These are phyloP conservation scores for Hippopotamyrus pictus DNA, from an alignment of 2,797 vertebrate species.

Conservation along the genomic window DNA sequence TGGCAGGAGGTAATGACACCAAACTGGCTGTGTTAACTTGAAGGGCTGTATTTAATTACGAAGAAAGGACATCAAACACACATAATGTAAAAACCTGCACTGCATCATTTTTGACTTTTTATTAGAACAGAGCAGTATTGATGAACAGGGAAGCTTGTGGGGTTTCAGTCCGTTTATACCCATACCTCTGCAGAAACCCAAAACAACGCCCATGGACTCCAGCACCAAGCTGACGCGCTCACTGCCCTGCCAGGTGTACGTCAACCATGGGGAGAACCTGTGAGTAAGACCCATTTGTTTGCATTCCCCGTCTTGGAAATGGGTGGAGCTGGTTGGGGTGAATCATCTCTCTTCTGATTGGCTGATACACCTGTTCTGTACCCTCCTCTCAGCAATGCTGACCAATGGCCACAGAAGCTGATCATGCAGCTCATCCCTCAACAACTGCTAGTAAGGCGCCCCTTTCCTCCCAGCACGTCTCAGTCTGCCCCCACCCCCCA, in stretches of 20 bases:
- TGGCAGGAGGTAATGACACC: constrained; percentile 82
- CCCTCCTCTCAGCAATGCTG: constrained; percentile 69
- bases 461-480: neutral
- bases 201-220: constrained; percentile 78
- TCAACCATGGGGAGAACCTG: constrained; percentile 89
- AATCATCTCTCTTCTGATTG: neutral
- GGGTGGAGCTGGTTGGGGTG: neutral
- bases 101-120: neutral
- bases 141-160: neutral
- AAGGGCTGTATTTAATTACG: neutral
- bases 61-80: neutral
- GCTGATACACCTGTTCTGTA: neutral
- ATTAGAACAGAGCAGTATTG: neutral
- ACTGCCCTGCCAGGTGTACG: constrained; percentile 85
- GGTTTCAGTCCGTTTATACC: neutral
- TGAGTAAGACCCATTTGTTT: constrained; percentile 55
- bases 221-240: constrained; percentile 82
- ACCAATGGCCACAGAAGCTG: constrained; percentile 90
- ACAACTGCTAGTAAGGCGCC: constrained; percentile 71
- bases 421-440: constrained; percentile 95
- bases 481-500: neutral
- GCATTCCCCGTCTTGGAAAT: neutral
- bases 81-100: neutral
- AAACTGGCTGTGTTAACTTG: constrained; percentile 3
- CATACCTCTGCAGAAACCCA: constrained; percentile 71